A percentile compares a stretch with the other conserved stretches of the same genome.
These are phyloP conservation scores for Hydropotes inermis DNA, from an alignment of 2,113 vertebrate genomes.

Conservation along the genomic window DNA sequence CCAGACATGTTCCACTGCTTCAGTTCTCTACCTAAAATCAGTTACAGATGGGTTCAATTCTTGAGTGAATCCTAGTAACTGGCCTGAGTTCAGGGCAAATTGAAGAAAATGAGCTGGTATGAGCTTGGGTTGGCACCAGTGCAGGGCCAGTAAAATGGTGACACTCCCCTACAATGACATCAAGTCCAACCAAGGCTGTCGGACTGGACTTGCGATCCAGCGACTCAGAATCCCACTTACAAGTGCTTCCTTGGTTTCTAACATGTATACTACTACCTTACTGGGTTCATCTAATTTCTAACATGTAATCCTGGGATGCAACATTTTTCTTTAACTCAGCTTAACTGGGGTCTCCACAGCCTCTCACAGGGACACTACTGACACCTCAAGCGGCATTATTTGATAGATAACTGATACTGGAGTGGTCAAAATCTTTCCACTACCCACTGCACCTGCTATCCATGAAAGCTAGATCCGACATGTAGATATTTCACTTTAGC, in stretches of 20 bases:
- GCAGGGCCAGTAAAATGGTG: background rate
- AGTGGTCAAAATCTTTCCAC: background rate
- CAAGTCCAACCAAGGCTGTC: background rate
- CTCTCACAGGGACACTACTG: background rate
- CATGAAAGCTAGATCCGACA: background rate
- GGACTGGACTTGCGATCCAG: background rate
- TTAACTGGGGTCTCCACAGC: background rate
- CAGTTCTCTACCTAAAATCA: background rate
- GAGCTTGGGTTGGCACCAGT: background rate
- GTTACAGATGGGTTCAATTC: background rate
- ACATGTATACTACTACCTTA: background rate
- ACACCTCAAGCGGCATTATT: background rate
- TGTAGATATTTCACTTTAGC: background rate
- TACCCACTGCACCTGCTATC: background rate
- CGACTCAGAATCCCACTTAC: background rate
- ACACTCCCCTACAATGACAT: rapidly evolving
- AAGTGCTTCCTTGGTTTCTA: background rate
- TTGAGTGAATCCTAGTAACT: background rate
- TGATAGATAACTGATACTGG: background rate
- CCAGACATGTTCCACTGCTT: background rate
- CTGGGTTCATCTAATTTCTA: background rate
- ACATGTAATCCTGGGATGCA: background rate
- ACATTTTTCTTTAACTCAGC: background rate
- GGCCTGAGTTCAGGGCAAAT: background rate
- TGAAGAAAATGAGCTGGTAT: background rate